phyloP scores from a whole-genome alignment of 2,797 vertebrate genomes.

The Oreochromis mossambicus region DNA sequence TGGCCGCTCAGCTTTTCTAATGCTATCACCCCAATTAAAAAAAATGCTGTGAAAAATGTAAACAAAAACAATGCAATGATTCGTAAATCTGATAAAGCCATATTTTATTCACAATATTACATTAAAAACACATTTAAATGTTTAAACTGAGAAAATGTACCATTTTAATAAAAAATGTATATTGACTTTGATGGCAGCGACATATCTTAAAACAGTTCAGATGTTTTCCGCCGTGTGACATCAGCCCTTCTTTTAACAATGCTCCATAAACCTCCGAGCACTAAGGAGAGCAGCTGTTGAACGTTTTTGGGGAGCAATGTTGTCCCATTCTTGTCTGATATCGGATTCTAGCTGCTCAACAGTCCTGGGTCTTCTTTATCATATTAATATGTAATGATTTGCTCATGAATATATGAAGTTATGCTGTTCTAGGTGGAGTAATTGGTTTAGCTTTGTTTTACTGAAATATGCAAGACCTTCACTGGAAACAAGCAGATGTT shows the following conservation, averaged over 20 bases:
- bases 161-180: background rate
- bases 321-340: background rate
- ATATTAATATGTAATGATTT: rapidly evolving
- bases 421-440: background rate
- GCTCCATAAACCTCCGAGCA: background rate
- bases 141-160: background rate
- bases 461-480: background rate
- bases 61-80: background rate
- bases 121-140: background rate
- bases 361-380: background rate
- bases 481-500: background rate
- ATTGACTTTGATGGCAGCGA: background rate
- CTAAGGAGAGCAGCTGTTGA: background rate
- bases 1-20: background rate
- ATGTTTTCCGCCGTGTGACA: background rate
- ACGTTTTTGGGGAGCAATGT: background rate
- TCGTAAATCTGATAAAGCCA: background rate
- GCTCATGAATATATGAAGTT: background rate
- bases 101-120: background rate
- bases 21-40: background rate
- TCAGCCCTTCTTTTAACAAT: background rate
- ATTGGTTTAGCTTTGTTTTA: background rate
- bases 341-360: background rate
- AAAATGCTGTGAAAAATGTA: background rate
- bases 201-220: background rate